Conservation (phyloP, 37 sponge, comb jelly and placozoan species). For the Agelas oroides region DNA sequence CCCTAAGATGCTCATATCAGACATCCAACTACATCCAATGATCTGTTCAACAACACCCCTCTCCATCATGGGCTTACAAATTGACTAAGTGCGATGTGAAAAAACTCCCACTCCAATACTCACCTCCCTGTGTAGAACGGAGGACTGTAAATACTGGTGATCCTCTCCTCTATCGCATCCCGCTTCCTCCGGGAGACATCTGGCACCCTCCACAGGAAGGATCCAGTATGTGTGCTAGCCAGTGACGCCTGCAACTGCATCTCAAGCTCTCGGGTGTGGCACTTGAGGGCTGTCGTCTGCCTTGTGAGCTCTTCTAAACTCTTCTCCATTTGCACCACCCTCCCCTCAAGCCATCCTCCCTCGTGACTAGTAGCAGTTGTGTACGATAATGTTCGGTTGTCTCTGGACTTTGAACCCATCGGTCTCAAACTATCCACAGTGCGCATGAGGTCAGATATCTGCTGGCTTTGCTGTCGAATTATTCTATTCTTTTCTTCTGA, state of each 20-base stretch:
- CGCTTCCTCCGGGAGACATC: conserved; percentile 64
- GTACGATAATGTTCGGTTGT: not conserved
- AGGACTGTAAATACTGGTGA: conserved; percentile 73
- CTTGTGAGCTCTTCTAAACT: not conserved
- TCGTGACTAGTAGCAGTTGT: not conserved
- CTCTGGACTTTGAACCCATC: no score
- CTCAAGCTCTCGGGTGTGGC: conserved; percentile 21
- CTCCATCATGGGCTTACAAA: no score
- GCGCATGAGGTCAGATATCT: not conserved
- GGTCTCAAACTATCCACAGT: not conserved
- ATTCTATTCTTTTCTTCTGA: not conserved
- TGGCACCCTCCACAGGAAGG: conserved; percentile 70
- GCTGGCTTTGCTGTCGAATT: not conserved
- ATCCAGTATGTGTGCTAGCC: conserved; percentile 47
- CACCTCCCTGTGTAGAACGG: conserved; percentile 71
- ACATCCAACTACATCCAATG: no score
- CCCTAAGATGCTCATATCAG: no score
- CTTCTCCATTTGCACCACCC: conserved; percentile 10
- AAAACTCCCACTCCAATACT: no score
- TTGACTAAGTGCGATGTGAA: no score
- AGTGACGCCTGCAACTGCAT: conserved; percentile 49
- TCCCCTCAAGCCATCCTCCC: not conserved
- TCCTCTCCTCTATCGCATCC: conserved; percentile 63
- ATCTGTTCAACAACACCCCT: no score
- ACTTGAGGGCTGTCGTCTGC: not conserved